Percentiles rank a stretch among this genome's conserved stretches.
phyloP scores from a whole-genome alignment of 2,888 invertebrate species.

The Harpalus rubripes region DNA sequence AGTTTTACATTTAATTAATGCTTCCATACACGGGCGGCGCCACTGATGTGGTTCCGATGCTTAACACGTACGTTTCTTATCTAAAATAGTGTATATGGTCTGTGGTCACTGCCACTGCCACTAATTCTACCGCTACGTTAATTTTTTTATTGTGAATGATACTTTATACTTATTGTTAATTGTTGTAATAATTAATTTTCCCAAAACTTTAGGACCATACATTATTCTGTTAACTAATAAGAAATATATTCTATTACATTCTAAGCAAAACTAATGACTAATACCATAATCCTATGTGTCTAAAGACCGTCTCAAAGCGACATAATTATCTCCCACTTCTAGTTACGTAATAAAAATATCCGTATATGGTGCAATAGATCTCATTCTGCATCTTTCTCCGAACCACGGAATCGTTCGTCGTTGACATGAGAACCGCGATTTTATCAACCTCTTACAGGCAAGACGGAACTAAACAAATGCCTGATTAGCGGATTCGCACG shows the following conservation, averaged over 20 bases:
- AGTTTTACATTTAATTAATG: too few relatives aligned
- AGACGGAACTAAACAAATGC: slow-evolving; percentile 5
- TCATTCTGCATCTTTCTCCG: slow-evolving; percentile 18
- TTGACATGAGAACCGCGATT: slow-evolving; percentile 19
- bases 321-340: slow-evolving; percentile 23
- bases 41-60: too few relatives aligned
- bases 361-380: slow-evolving; percentile 21
- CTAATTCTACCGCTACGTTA: too few relatives aligned
- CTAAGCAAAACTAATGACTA: background rate
- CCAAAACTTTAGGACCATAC: too few relatives aligned
- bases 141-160: too few relatives aligned
- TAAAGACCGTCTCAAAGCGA: slow-evolving; percentile 26
- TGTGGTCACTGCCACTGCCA: too few relatives aligned
- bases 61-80: too few relatives aligned
- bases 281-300: background rate
- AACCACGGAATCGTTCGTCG: background rate
- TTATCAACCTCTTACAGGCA: background rate
- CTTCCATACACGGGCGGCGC: too few relatives aligned
- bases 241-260: background rate
- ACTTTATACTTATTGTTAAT: too few relatives aligned
- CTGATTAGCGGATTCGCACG: slow-evolving; percentile 11
- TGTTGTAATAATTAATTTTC: too few relatives aligned
- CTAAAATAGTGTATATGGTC: too few relatives aligned
- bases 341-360: slow-evolving; percentile 31
- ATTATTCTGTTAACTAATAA: too few relatives aligned